phyloP scores from a whole-genome alignment of 2,113 vertebrate species.

The Onychorhynchus coronatus region DNA sequence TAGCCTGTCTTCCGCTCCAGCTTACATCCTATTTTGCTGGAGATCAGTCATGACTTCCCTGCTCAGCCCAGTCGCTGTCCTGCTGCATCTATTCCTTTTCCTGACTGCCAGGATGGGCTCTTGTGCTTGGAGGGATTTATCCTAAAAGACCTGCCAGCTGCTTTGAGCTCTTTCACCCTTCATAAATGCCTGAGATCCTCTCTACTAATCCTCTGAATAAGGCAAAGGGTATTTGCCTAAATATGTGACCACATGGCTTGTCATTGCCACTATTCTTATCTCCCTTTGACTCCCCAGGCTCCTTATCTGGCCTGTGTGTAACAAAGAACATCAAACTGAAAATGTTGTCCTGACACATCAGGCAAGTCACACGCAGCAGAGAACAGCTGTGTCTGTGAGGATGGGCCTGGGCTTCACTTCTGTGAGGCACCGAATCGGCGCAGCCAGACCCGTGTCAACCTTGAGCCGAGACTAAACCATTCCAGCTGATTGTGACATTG shows the following conservation, averaged over 20 bases:
- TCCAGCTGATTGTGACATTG: neutral
- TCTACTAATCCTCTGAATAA: neutral
- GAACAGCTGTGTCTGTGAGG: neutral
- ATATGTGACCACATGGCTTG: neutral
- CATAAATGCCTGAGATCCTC: neutral
- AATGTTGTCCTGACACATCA: neutral
- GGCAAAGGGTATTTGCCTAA: neutral
- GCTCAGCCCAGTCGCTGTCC: neutral
- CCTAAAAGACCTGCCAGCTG: neutral
- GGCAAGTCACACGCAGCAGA: neutral
- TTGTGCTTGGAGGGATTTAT: neutral
- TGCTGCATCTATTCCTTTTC: neutral
- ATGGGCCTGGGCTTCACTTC: rapidly evolving
- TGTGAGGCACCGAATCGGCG: neutral
- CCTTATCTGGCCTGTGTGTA: neutral
- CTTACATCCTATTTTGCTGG: neutral
- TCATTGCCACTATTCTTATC: neutral
- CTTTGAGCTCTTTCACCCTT: neutral
- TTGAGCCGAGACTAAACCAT: neutral
- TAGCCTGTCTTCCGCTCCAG: neutral
- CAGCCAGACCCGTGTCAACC: neutral
- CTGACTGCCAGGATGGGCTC: neutral
- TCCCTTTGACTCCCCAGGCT: neutral
- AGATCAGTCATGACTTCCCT: neutral
- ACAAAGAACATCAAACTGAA: no score